Evolutionary conservation across 2,797 vertebrate species (phyloP).

Genomic region (Mus caroli): DNA sequence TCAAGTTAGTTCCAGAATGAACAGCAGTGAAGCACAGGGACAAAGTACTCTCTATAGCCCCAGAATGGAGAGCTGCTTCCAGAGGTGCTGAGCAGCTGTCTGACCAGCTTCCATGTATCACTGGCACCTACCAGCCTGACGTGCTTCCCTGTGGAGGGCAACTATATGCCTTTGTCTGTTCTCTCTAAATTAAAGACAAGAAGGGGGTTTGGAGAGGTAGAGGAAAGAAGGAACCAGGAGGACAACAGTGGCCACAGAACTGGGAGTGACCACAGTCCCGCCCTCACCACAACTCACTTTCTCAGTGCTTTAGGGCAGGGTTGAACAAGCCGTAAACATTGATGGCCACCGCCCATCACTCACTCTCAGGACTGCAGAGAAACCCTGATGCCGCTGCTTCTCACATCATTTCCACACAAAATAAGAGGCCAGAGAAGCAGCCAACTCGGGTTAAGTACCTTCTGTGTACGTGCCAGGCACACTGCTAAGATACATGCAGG

Average conservation of each 20-base stretch:
- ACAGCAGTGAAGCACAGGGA: fast-evolving
- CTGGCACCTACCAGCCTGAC: not conserved
- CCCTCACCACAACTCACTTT: too few relatives aligned
- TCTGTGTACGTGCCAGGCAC: fast-evolving
- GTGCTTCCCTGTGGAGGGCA: not conserved
- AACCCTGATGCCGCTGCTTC: not conserved
- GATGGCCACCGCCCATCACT: not conserved
- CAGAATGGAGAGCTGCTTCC: too few relatives aligned
- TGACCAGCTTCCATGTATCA: not conserved
- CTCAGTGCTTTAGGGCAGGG: not conserved
- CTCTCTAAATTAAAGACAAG: not conserved
- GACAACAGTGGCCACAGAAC: not conserved
- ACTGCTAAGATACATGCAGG: fast-evolving
- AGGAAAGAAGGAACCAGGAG: not conserved
- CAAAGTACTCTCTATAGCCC: not conserved
- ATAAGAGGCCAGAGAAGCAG: not conserved
- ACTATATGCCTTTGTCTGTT: too few relatives aligned
- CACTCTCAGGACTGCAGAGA: not conserved
- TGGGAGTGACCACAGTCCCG: fast-evolving
- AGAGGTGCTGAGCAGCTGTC: fast-evolving
- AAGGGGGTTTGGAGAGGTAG: not conserved
- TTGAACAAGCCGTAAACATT: fast-evolving
- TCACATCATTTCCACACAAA: not conserved
- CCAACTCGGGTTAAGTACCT: not conserved
- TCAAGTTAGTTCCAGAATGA: not conserved